A percentile compares a stretch with the other conserved stretches of the same genome.
These are phyloP conservation scores for Bombus vancouverensis DNA, from an alignment of 1,140 invertebrate genomes.

Conservation along the genomic window DNA sequence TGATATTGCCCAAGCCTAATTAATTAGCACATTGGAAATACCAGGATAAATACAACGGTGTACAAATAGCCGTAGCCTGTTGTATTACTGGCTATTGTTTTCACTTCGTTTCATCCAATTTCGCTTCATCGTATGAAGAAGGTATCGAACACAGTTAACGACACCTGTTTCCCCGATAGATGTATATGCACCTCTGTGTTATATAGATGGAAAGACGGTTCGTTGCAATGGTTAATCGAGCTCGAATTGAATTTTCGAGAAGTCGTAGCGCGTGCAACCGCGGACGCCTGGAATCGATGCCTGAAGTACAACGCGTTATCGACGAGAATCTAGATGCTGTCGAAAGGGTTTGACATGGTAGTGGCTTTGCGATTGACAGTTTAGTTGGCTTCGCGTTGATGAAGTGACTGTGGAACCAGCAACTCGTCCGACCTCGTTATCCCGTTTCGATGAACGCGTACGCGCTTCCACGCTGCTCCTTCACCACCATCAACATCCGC, in stretches of 20 bases:
- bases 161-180: too few species aligned
- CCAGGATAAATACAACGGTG: too few species aligned
- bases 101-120: too few species aligned
- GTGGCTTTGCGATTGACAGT: slow-evolving; percentile 64
- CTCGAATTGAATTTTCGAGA: slow-evolving; percentile 12
- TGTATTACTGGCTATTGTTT: too few species aligned
- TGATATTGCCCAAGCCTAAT: too few species aligned
- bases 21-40: too few species aligned
- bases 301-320: slow-evolving; percentile 23
- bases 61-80: too few species aligned
- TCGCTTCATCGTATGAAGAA: too few species aligned
- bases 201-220: background rate
- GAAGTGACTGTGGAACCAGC: slow-evolving; percentile 42
- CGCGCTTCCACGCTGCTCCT: slow-evolving; percentile 30
- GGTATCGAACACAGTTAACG: too few species aligned
- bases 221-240: background rate
- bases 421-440: slow-evolving; percentile 58
- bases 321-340: slow-evolving; percentile 23
- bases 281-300: slow-evolving; percentile 30
- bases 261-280: background rate
- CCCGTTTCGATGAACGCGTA: slow-evolving; percentile 39
- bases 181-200: too few species aligned
- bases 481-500: background rate
- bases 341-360: slow-evolving; percentile 58
- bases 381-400: slow-evolving; percentile 51